These are phyloP conservation scores for Holcopasites calliopsidis DNA, from an alignment of 1,140 invertebrate species.

Conservation along the genomic window DNA sequence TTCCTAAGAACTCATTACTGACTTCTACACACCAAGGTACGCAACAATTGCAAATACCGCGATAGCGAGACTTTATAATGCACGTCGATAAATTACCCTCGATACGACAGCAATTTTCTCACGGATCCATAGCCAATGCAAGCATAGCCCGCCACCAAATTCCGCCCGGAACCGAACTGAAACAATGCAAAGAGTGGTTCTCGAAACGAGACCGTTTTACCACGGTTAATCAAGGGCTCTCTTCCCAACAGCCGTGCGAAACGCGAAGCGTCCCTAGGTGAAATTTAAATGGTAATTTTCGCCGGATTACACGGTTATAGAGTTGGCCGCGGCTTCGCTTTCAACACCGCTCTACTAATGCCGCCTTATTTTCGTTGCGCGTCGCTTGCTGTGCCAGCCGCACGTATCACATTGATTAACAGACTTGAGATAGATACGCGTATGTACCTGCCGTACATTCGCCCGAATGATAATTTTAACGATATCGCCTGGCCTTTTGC, in stretches of 20 bases:
- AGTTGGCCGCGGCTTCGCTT: not conserved
- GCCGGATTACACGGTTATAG: conserved; percentile 17
- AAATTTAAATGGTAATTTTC: conserved; percentile 39
- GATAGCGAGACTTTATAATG: not conserved
- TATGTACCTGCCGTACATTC: not conserved
- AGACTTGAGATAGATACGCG: conserved; percentile 25
- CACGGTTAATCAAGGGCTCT: conserved; percentile 19
- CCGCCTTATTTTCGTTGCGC: conserved; percentile 31
- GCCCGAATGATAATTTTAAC: conserved; percentile 24
- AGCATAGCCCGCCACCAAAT: not conserved
- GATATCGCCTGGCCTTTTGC: conserved; percentile 23
- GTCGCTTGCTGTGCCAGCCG: conserved; percentile 24
- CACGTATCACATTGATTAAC: conserved; percentile 33
- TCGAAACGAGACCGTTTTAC: not conserved
- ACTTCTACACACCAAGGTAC: too few relatives aligned
- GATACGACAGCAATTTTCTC: too few relatives aligned
- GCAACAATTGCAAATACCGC: too few relatives aligned
- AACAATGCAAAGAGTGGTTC: not conserved
- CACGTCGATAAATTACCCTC: not conserved
- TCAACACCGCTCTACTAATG: conserved; percentile 8
- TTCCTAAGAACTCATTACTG: not conserved
- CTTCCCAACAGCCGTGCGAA: not conserved
- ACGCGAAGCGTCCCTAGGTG: not conserved
- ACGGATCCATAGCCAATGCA: too few relatives aligned
- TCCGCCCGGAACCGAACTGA: not conserved